Evolutionary conservation across 1,140 invertebrate species (phyloP).

Genomic region (Sinella curviseta): DNA sequence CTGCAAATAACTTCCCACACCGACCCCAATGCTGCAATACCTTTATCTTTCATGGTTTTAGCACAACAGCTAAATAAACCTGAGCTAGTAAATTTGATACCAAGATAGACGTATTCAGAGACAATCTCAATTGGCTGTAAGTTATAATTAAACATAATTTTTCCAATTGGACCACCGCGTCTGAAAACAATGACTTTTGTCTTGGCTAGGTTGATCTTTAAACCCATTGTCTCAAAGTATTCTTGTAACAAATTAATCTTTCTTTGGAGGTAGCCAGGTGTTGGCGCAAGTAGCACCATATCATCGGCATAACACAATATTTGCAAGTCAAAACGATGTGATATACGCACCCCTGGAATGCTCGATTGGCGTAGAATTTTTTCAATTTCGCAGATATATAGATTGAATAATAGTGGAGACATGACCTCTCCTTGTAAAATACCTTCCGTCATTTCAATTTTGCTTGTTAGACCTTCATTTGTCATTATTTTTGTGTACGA

Average conservation of each 20-base stretch:
- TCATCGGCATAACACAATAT: slow-evolving; percentile 5
- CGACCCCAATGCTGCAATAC: background rate
- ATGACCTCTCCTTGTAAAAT: slow-evolving; percentile 49
- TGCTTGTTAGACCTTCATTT: slow-evolving; percentile 1
- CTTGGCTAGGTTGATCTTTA: slow-evolving; percentile 1
- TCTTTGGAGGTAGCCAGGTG: background rate
- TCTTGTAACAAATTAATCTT: background rate
- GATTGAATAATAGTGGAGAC: slow-evolving; percentile 13
- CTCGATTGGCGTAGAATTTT: background rate
- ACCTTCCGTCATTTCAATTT: slow-evolving; percentile 39
- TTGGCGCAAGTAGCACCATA: slow-evolving; percentile 1
- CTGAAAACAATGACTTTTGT: slow-evolving; percentile 20
- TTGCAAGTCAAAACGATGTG: slow-evolving; percentile 29
- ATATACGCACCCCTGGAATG: background rate
- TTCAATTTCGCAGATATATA: slow-evolving; percentile 17
- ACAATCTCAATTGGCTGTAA: background rate
- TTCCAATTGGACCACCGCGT: background rate
- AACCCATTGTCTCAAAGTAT: background rate
- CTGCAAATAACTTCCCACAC: background rate
- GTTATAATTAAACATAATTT: background rate
- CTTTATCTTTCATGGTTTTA: background rate
- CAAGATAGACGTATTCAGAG: background rate
- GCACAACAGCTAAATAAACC: background rate
- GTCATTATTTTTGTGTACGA: slow-evolving; percentile 31
- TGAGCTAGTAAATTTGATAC: background rate